Conservation (phyloP, 1,140 invertebrate genomes). For the Heliconius hermathena region DNA sequence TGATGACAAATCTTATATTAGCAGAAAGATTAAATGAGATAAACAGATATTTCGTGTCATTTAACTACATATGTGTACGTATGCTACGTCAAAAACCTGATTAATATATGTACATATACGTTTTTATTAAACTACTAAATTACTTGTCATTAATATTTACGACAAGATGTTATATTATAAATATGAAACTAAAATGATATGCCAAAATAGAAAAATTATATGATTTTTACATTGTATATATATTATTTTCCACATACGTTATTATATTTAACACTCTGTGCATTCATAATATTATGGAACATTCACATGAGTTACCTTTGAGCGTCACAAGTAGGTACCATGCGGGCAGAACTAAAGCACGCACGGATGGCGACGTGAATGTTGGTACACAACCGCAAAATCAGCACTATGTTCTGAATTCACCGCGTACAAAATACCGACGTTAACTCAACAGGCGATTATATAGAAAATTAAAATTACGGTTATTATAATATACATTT, state of each 20-base stretch:
- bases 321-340: not conserved
- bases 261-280: not conserved
- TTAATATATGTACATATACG: too few relatives aligned
- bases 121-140: too few relatives aligned
- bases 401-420: conserved; percentile 24
- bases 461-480: not conserved
- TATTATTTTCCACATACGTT: not conserved
- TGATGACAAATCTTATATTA: not conserved
- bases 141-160: too few relatives aligned
- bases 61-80: not conserved
- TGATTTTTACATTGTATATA: too few relatives aligned
- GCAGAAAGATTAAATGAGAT: not conserved
- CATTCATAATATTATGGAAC: conserved; percentile 17
- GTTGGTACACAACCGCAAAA: conserved; percentile 24
- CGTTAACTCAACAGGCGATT: conserved; percentile 16
- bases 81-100: too few relatives aligned
- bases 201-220: too few relatives aligned
- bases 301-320: conserved; percentile 15
- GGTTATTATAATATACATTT: not conserved
- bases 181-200: too few relatives aligned
- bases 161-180: too few relatives aligned
- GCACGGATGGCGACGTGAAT: conserved; percentile 20
- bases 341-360: conserved; percentile 17
- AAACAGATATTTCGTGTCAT: not conserved
- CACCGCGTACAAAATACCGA: conserved; percentile 17